Evolutionary conservation across 2,797 vertebrate genomes (phyloP).

Genomic region (Clarias pachynema): DNA sequence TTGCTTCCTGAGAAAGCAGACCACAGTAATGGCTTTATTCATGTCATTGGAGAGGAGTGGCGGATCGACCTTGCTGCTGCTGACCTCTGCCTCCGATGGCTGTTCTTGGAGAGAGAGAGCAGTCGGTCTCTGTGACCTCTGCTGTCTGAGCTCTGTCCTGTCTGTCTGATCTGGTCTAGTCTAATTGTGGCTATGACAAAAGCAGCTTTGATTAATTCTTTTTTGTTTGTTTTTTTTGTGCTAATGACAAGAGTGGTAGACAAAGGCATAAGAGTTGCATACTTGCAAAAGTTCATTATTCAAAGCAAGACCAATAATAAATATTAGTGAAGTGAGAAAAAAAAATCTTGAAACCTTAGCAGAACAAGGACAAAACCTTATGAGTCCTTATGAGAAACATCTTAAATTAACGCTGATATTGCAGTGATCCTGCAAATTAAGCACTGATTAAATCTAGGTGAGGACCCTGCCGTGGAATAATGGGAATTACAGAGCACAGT

Average conservation of each 20-base stretch:
- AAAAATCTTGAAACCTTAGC: background rate
- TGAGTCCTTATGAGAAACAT: conserved; percentile 13
- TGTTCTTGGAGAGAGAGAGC: conserved; percentile 25
- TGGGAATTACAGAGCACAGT: background rate
- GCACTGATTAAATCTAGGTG: conserved; percentile 59
- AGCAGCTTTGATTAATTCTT: conserved; percentile 20
- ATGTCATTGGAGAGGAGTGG: conserved; percentile 40
- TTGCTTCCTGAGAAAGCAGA: conserved; percentile 43
- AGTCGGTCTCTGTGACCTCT: conserved; percentile 37
- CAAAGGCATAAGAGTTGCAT: background rate
- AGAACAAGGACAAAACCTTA: conserved; percentile 26
- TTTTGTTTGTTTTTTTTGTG: conserved; percentile 8
- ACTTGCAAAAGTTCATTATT: background rate
- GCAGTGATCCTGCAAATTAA: conserved; percentile 61
- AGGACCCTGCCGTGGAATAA: conserved; percentile 14
- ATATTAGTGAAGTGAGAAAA: background rate
- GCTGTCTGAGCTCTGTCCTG: conserved; percentile 41
- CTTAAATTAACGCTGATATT: conserved; percentile 65
- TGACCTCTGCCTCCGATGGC: conserved; percentile 60
- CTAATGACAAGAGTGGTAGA: background rate
- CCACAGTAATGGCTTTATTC: conserved; percentile 47
- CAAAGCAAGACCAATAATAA: background rate
- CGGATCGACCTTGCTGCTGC: conserved; percentile 46
- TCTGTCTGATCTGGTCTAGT: conserved; percentile 29
- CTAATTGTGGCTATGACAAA: conserved; percentile 41